Evolutionary conservation across 2,797 vertebrate species (phyloP), one percentile per base, ranked within the genome.

Genomic region (Aphelocoma californica): DNA sequence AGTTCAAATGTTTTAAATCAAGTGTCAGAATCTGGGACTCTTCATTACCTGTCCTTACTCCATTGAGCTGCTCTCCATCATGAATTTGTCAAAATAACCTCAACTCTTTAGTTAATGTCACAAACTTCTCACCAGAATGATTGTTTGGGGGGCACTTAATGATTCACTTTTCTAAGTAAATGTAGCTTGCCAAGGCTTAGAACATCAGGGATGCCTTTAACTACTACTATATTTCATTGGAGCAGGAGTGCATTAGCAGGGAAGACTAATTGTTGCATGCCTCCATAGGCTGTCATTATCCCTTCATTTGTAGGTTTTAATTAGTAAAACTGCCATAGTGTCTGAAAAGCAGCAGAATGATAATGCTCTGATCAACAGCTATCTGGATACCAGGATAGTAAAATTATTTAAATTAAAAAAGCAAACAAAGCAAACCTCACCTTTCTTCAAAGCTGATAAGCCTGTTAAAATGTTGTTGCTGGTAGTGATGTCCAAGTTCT

Each of bases 241-340:
- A 62, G 42, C 7, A 86, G 32, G 26, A 25, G 16, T 54, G 12
- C 4, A 7, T 81, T 89, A 86, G 51, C 62, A 73, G 38, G 28
- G 18, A 81, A 81, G 56, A 65, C 31, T 57, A 89, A 81, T 66
- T 70, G 44, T 67, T 74, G 36, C 29, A 5, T 80, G 64, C 40
- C 18, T 85, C 21, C 8, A 7, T 51, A 60, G 44, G 40, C 61
- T 94, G 53, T 92, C 81, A 70, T 90, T 94, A 85, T 81, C 36
- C n/a, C 50, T 83, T 95, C 38, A 17, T 67, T 78, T 74, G 47
- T 28, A 83, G 29, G 29, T 28, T 90, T 93, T 90, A 89, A 77
- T 93, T 78, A 83, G 34, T 74, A 45, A 45, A 74, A 50, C 42
- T 65, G 47, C 62, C 18, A 6, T n/a, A n/a, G 14, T 81, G 17